A percentile compares a stretch with the other conserved stretches of the same genome.
These are phyloP conservation scores for Schizothorax lantsangensis DNA, from an alignment of 2,797 vertebrate species.

Conservation along the genomic window DNA sequence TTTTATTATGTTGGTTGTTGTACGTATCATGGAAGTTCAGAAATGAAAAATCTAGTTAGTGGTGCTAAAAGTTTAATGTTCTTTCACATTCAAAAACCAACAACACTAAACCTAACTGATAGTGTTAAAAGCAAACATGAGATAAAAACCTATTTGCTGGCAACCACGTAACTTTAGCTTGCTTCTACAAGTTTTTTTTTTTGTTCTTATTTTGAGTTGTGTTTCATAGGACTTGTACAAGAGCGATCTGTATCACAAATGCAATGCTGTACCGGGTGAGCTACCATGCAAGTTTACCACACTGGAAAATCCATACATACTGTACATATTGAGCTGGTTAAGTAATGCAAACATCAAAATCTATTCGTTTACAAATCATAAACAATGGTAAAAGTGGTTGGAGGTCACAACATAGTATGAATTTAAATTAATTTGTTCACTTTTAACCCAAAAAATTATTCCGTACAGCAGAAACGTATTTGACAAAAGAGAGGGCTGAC, in stretches of 20 bases:
- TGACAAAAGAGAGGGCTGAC: background rate
- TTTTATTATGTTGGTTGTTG: background rate
- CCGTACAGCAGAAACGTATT: background rate
- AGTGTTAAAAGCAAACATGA: background rate
- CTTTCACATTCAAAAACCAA: too few relatives aligned
- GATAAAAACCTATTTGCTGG: background rate
- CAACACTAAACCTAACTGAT: too few relatives aligned
- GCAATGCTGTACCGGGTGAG: background rate
- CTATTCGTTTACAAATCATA: background rate
- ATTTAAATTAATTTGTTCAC: background rate
- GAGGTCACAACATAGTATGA: too few relatives aligned
- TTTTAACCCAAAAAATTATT: background rate
- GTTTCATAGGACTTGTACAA: background rate
- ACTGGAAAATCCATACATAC: background rate
- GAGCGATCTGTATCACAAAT: background rate
- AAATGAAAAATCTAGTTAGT: background rate
- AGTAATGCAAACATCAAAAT: background rate
- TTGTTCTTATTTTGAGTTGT: background rate
- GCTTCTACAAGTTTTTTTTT: background rate
- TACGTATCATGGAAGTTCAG: background rate
- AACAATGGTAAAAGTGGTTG: too few relatives aligned
- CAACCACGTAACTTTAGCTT: too few relatives aligned
- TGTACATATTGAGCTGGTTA: background rate
- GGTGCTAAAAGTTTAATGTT: background rate
- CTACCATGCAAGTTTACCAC: background rate